phyloP scores from a whole-genome alignment of 1,140 invertebrate species.

The Glossosoma conforme region DNA sequence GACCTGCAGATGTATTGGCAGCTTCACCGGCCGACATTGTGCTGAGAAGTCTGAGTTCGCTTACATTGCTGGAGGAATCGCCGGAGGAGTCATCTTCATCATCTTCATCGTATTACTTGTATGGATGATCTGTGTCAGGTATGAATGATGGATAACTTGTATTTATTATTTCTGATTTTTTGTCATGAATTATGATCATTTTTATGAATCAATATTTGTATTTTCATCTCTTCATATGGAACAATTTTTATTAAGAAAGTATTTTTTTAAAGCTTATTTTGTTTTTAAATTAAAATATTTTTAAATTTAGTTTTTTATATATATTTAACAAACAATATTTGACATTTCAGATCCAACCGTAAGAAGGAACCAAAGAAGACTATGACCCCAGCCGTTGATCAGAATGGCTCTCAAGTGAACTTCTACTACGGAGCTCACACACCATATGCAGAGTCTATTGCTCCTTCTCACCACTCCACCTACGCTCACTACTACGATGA shows the following conservation, averaged over 20 bases:
- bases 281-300: background rate
- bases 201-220: background rate
- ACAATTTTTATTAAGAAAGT: background rate
- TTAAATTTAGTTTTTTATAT: background rate
- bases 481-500: constrained; percentile 94
- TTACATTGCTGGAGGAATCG: constrained; percentile 89
- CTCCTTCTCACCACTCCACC: constrained; percentile 90
- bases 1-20: constrained; percentile 82
- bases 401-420: constrained; percentile 89
- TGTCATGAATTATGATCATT: background rate
- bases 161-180: background rate
- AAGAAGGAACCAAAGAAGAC: constrained; percentile 86
- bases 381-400: constrained; percentile 76
- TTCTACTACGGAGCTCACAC: constrained; percentile 90
- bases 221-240: background rate
- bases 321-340: background rate
- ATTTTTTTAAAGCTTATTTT: background rate
- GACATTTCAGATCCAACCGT: constrained; percentile 59
- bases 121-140: constrained; percentile 96
- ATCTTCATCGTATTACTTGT: constrained; percentile 88
- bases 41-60: constrained; percentile 90
- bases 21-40: constrained; percentile 88
- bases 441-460: constrained; percentile 90
- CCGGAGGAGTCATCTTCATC: constrained; percentile 84
- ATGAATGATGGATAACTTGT: constrained; percentile 23